Conservation (phyloP, 2,797 vertebrate genomes). For the Austrolebias charrua region DNA sequence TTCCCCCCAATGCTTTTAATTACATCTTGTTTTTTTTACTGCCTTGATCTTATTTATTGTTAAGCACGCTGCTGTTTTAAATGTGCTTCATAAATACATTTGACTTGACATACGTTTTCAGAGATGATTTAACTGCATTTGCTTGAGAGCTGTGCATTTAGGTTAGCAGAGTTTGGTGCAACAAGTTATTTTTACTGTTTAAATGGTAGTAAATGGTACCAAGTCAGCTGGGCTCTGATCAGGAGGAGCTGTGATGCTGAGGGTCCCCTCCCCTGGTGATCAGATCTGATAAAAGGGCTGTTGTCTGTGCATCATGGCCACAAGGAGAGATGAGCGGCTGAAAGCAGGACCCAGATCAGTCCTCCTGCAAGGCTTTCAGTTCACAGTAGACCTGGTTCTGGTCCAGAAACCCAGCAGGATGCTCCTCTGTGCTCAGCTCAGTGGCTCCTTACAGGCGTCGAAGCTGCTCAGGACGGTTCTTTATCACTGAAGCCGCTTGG, state of each 20-base stretch:
- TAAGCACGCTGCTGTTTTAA: no score
- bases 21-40: no score
- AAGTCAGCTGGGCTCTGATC: neutral
- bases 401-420: constrained; percentile 39
- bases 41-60: no score
- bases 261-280: constrained; percentile 67
- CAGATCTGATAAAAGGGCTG: constrained; percentile 66
- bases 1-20: no score
- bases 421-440: constrained; percentile 13
- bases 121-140: no score
- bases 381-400: constrained; percentile 1
- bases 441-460: neutral
- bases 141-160: no score
- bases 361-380: constrained; percentile 45
- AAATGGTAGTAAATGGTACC: no score
- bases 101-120: no score
- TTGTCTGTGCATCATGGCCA: constrained; percentile 58
- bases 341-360: constrained; percentile 39
- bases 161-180: no score
- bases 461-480: constrained; percentile 7
- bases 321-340: constrained; percentile 42
- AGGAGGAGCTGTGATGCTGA: constrained; percentile 42
- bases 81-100: no score
- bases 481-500: constrained; percentile 7
- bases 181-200: no score